Evolutionary conservation across 2,113 vertebrate species (phyloP).

Genomic region (Mormoops blainvillei): DNA sequence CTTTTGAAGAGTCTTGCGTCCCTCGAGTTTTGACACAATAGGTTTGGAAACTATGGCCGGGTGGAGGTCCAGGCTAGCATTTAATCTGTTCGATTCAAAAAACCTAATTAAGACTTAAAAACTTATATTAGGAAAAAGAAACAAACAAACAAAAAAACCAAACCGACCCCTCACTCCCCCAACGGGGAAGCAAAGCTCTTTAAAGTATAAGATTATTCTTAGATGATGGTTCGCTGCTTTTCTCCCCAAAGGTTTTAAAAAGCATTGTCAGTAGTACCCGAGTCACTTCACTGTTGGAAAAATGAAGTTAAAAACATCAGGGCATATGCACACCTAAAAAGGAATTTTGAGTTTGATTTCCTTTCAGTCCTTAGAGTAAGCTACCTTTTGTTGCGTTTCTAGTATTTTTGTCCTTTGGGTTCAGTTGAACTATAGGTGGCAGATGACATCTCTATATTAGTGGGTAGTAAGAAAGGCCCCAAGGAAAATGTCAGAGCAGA

Average conservation of each 20-base stretch:
- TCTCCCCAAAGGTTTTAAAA: not conserved
- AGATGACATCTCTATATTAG: not conserved
- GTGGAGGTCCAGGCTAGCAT: constrained; percentile 9
- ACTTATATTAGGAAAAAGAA: constrained; percentile 41
- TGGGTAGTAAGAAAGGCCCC: not conserved
- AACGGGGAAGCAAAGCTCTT: constrained; percentile 56
- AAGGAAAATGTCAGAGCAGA: not conserved
- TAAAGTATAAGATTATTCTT: constrained; percentile 61
- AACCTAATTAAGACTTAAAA: constrained; percentile 55
- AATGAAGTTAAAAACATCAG: not conserved
- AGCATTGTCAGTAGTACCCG: not conserved
- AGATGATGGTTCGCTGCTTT: constrained; percentile 47
- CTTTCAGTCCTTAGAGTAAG: not conserved
- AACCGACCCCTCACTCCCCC: not conserved
- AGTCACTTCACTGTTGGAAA: not conserved
- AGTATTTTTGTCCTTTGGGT: not conserved
- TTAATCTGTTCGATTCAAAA: constrained; percentile 56
- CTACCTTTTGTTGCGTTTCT: not conserved
- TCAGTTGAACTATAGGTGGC: not conserved
- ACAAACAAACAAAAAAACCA: not conserved
- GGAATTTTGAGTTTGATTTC: not conserved
- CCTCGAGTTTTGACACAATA: not conserved
- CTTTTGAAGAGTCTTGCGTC: not conserved
- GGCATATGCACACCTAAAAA: not conserved
- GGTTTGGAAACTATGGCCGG: not conserved